These are phyloP conservation scores for Toxostoma redivivum DNA, from an alignment of 2,113 vertebrate genomes.

Conservation along the genomic window DNA sequence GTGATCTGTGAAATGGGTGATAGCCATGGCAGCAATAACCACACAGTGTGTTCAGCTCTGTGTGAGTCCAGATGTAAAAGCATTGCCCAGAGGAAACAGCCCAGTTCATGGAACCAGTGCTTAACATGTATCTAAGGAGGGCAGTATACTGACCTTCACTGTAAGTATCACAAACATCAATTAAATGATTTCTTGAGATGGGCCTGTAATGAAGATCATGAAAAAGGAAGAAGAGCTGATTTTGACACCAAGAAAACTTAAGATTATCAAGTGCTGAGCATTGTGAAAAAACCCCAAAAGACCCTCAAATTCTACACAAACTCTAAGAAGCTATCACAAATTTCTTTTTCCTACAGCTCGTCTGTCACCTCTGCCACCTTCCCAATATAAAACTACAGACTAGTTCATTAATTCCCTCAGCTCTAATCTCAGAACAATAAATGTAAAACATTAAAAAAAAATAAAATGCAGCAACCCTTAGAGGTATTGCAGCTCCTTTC, in stretches of 20 bases:
- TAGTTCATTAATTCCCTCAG: background rate
- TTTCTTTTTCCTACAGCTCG: background rate
- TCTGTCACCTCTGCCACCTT: background rate
- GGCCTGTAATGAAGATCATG: background rate
- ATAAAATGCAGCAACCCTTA: background rate
- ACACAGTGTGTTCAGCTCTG: background rate
- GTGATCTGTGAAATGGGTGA: background rate
- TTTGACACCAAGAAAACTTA: background rate
- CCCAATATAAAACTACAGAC: background rate
- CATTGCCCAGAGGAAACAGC: background rate
- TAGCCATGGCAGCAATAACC: background rate
- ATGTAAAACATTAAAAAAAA: background rate
- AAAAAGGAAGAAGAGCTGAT: background rate
- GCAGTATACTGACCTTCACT: background rate
- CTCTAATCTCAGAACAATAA: background rate
- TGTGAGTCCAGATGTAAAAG: background rate
- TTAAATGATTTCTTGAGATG: background rate
- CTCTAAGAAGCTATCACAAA: background rate
- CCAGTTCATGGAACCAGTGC: background rate
- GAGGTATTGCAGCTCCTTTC: background rate
- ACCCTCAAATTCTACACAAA: background rate
- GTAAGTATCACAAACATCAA: conserved; percentile 32
- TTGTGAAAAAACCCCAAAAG: background rate
- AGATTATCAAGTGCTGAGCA: background rate
- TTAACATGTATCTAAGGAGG: background rate